Conservation (phyloP, 2,888 invertebrate genomes). For the Cephus pulcher region DNA sequence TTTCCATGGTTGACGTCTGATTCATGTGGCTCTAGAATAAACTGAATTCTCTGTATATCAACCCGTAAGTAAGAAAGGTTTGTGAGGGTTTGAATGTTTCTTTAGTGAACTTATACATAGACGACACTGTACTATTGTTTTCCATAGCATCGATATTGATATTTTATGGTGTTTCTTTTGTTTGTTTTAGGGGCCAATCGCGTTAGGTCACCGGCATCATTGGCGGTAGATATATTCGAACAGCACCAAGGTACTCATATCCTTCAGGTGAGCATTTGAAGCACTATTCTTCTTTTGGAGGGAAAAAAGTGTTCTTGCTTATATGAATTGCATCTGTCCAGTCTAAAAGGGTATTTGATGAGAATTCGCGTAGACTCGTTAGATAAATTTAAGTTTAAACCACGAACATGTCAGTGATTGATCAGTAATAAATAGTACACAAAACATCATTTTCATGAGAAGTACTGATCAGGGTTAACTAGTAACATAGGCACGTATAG, state of each 20-base stretch:
- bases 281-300: not conserved
- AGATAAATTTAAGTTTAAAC: not conserved
- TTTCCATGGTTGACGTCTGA: conserved; percentile 17
- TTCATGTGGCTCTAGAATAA: conserved; percentile 28
- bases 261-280: conserved; percentile 79
- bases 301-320: not conserved
- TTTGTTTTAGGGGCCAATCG: conserved; percentile 81
- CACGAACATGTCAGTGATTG: not conserved
- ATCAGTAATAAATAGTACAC: not conserved
- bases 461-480: not conserved
- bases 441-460: not conserved
- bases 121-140: conserved; percentile 28
- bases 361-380: not conserved
- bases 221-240: conserved; percentile 91
- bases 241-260: conserved; percentile 98
- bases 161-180: conserved; percentile 47
- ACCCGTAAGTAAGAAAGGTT: not conserved
- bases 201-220: conserved; percentile 76
- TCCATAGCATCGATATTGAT: conserved; percentile 64
- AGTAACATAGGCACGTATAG: not conserved
- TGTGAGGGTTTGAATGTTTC: not conserved
- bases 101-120: conserved; percentile 13
- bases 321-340: not conserved
- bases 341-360: not conserved
- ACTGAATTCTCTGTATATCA: conserved; percentile 25